Base-by-base conservation (phyloP, 1,140 invertebrate genomes). In the Apis laboriosa region DNA sequence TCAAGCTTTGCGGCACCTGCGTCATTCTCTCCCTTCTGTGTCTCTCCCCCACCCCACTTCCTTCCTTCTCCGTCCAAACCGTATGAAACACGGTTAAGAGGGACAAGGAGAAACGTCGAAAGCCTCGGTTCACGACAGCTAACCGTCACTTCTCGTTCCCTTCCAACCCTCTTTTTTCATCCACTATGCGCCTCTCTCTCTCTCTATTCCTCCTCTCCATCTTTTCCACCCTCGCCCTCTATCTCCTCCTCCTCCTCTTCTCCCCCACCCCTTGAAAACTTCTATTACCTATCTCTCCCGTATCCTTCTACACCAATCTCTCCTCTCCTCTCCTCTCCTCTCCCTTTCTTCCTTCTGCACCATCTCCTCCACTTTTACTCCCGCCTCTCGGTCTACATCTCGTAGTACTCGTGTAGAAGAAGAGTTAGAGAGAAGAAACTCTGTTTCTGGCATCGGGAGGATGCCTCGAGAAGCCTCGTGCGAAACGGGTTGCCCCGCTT, bases 1-100 rank as follows among this genome's bases (percentile, higher is more conserved):
- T 91, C 88, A 88, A 92, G 90, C 91, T 90, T 90, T 85, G 84
- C 86, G 84, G 83, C 89, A 90, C 90, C 91, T 92, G 90, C 84
- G 90, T 88, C 90, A 79, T 88, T 60, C 88, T 86, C 87, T 79
- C 72, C 61, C 34, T 64, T 75, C 53, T 61, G n/a, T 51, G 73
- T 61, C 70, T 43, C 34, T 43, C 53, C 75, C 71, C 51, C 43
- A 7, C 34, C 34, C 34, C 34, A 34, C 34, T 34, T 12, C 58
- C 24, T 24, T 19, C 60, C 56, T 55, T 58, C 71, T 49, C 49
- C 3, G 66, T 77, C n/a, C 81, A 68, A 84, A 82, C 68, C 84
- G 82, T 56, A 60, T 60, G 56, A 60, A 60, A 49, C 24, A 28
- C 61, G 24, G 2, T 1, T 21, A 24, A 43, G 24, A 61, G 24